Evolutionary conservation across 2,888 invertebrate genomes (phyloP).

Genomic region (Bugula neritina): DNA sequence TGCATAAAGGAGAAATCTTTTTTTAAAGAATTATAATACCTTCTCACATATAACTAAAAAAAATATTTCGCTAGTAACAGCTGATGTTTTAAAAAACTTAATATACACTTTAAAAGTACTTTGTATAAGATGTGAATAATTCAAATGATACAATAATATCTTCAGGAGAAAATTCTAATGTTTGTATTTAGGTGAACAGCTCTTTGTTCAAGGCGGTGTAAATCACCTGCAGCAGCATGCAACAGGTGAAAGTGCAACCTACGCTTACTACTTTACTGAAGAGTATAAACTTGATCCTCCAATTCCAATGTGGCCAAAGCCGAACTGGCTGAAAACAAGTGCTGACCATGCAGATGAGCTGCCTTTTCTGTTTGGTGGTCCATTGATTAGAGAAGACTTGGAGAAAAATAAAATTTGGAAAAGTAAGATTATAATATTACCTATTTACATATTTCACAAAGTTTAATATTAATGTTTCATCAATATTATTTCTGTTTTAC

Average conservation of each 20-base stretch:
- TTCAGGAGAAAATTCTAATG: neutral
- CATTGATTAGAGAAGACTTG: neutral
- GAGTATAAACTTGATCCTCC: slow-evolving; percentile 4
- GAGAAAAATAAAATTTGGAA: neutral
- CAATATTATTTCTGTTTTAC: neutral
- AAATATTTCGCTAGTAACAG: no score
- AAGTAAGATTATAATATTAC: neutral
- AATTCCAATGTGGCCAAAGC: neutral
- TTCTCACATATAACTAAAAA: no score
- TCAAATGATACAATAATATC: no score
- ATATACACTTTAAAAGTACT: no score
- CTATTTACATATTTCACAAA: neutral
- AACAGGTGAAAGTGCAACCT: neutral
- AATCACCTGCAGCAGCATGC: slow-evolving; percentile 17
- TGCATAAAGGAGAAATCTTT: no score
- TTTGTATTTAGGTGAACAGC: neutral
- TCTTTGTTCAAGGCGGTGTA: neutral
- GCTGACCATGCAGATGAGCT: slow-evolving; percentile 20
- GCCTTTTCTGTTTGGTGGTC: neutral
- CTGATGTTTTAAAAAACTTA: no score
- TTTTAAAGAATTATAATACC: no score
- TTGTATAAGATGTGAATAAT: no score
- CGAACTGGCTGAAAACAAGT: neutral
- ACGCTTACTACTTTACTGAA: slow-evolving; percentile 11
- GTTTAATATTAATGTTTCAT: no score